Conservation (phyloP, 1,140 invertebrate species). For the Drosophila trapezifrons region DNA sequence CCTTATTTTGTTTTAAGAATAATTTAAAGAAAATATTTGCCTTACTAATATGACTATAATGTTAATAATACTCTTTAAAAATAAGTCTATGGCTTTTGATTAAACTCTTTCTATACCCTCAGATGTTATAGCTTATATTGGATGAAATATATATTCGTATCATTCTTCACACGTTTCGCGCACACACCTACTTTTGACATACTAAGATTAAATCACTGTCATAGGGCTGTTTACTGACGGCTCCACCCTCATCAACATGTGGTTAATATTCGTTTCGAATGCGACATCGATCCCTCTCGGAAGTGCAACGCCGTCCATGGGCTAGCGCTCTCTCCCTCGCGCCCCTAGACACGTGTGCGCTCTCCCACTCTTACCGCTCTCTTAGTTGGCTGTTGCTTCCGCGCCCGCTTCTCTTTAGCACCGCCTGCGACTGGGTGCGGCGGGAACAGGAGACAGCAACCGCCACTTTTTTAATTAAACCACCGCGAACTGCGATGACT, state of each 20-base stretch:
- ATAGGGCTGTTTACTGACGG: neutral
- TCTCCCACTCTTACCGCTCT: constrained; percentile 47
- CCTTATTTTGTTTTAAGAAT: no score
- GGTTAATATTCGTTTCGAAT: constrained; percentile 18
- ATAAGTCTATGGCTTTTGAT: no score
- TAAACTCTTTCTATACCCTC: no score
- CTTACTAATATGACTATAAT: no score
- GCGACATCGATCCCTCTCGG: constrained; percentile 18
- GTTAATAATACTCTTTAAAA: no score
- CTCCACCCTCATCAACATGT: constrained; percentile 26
- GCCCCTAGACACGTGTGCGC: constrained; percentile 33
- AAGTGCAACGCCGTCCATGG: constrained; percentile 46
- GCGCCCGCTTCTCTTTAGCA: constrained; percentile 45
- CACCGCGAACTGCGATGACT: constrained; percentile 64
- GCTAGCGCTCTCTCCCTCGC: neutral
- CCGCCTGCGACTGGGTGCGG: constrained; percentile 62
- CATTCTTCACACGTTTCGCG: neutral
- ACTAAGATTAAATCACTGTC: neutral
- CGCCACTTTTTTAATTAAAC: constrained; percentile 72
- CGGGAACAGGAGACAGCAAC: constrained; percentile 63
- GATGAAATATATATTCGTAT: neutral
- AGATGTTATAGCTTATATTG: neutral
- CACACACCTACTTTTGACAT: neutral
- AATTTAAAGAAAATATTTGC: no score
- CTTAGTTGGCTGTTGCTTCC: constrained; percentile 72